phyloP scores from a whole-genome alignment of 2,113 vertebrate genomes.

The Cynoglossus semilaevis region DNA sequence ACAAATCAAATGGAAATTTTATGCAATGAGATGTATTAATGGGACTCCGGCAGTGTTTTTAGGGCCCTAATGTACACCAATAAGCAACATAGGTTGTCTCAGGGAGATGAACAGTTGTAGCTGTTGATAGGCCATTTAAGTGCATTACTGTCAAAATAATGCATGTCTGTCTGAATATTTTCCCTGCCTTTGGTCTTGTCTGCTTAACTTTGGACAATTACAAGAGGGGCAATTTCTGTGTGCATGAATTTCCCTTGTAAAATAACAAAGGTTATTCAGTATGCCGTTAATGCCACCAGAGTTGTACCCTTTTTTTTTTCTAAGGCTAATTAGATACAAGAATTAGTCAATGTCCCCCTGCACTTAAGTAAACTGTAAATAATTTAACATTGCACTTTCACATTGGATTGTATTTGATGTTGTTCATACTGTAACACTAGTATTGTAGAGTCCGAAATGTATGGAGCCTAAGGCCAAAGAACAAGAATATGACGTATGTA shows the following conservation, averaged over 20 bases:
- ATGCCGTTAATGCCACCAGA: conserved; percentile 37
- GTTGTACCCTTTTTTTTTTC: conserved; percentile 3
- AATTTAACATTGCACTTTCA: neutral
- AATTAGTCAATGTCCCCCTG: conserved; percentile 1
- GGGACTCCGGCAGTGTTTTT: conserved; percentile 68
- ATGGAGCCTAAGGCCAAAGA: too few relatives aligned
- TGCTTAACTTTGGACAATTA: conserved; percentile 68
- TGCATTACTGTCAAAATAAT: conserved; percentile 83
- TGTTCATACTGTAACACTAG: neutral
- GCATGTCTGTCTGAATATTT: conserved; percentile 69
- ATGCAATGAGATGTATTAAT: conserved; percentile 81
- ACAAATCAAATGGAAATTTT: conserved; percentile 83
- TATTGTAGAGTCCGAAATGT: too few relatives aligned
- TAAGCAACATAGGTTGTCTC: conserved; percentile 75
- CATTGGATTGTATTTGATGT: neutral
- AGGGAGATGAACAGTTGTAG: conserved; percentile 75
- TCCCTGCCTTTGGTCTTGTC: conserved; percentile 44
- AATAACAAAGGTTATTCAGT: conserved; percentile 36
- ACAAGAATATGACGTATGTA: too few relatives aligned
- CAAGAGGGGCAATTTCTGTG: conserved; percentile 37
- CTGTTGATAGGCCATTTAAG: conserved; percentile 78
- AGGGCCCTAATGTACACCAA: conserved; percentile 79
- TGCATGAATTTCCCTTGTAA: conserved; percentile 39
- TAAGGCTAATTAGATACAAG: conserved; percentile 16
- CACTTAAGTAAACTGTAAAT: neutral